Conservation (phyloP, 1,140 invertebrate species). For the Caenorhabditis tropicalis region DNA sequence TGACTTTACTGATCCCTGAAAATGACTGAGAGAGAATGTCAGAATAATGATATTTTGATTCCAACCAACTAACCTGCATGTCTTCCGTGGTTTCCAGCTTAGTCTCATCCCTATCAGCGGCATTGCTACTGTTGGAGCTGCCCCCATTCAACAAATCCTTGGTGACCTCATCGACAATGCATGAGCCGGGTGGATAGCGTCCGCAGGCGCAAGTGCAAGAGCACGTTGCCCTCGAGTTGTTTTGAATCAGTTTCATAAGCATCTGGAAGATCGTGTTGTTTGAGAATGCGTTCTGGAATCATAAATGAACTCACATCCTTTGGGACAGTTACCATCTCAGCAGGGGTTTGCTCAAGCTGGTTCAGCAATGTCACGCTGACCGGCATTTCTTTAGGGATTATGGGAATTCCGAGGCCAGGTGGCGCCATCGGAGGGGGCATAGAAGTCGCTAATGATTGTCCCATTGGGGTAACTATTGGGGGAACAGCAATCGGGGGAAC, state of each 20-base stretch:
- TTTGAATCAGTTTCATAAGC: conserved; percentile 45
- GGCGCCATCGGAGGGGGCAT: neutral
- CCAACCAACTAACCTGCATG: neutral
- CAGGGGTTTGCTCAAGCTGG: neutral
- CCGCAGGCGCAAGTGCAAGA: conserved; percentile 68
- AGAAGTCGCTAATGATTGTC: conserved; percentile 7
- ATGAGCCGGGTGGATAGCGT: conserved; percentile 65
- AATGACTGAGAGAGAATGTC: too few relatives aligned
- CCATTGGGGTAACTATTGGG: neutral
- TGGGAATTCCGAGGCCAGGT: neutral
- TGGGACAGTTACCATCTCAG: conserved; percentile 52
- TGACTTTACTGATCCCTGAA: too few relatives aligned
- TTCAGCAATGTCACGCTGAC: neutral
- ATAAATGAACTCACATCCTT: conserved; percentile 61
- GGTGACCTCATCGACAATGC: conserved; percentile 66
- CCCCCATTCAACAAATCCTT: conserved; percentile 45
- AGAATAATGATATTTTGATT: too few relatives aligned
- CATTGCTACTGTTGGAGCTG: conserved; percentile 8
- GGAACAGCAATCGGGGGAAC: neutral
- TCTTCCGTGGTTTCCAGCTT: conserved; percentile 47
- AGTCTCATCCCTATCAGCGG: conserved; percentile 28
- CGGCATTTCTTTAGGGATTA: conserved; percentile 23
- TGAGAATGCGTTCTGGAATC: conserved; percentile 55
- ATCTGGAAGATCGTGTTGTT: conserved; percentile 52
- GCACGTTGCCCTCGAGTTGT: conserved; percentile 40